Percentiles rank a stretch among this genome's conserved stretches.
These are phyloP conservation scores for Plutomurus gul DNA, from an alignment of 1,140 invertebrate species.

Conservation along the genomic window DNA sequence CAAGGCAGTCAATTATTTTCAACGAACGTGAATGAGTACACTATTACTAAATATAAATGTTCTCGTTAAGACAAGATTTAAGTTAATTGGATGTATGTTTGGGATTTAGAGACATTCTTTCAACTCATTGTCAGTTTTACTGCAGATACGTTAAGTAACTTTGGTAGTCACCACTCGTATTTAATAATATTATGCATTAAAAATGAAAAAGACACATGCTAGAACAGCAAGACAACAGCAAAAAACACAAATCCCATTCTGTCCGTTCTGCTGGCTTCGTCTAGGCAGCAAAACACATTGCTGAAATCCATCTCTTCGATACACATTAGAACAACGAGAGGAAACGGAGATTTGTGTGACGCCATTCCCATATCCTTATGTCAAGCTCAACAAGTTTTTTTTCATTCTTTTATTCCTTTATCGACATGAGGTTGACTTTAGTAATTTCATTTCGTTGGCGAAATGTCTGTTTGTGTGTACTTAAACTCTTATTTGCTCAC, in stretches of 20 bases:
- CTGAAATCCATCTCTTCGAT: not conserved
- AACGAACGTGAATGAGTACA: too few species aligned
- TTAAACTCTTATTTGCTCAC: constrained; percentile 32
- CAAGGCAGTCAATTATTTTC: too few species aligned
- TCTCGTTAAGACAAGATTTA: too few species aligned
- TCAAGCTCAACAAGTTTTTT: constrained; percentile 16
- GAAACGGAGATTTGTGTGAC: constrained; percentile 23
- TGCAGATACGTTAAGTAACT: too few species aligned
- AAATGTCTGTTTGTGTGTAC: constrained; percentile 33
- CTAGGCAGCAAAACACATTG: not conserved
- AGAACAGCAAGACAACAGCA: not conserved
- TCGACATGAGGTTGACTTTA: constrained; percentile 2
- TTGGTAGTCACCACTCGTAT: too few species aligned
- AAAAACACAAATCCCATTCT: not conserved
- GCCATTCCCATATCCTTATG: not conserved
- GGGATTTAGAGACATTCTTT: too few species aligned
- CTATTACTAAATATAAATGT: too few species aligned
- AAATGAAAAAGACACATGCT: not conserved
- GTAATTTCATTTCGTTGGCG: not conserved
- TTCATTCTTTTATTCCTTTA: not conserved
- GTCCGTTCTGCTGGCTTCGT: too few species aligned
- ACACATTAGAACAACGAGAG: constrained; percentile 5
- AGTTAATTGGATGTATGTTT: too few species aligned
- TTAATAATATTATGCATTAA: too few species aligned
- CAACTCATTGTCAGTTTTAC: too few species aligned